Evolutionary conservation across 2,113 vertebrate species (phyloP).

Genomic region (Xenopus borealis): DNA sequence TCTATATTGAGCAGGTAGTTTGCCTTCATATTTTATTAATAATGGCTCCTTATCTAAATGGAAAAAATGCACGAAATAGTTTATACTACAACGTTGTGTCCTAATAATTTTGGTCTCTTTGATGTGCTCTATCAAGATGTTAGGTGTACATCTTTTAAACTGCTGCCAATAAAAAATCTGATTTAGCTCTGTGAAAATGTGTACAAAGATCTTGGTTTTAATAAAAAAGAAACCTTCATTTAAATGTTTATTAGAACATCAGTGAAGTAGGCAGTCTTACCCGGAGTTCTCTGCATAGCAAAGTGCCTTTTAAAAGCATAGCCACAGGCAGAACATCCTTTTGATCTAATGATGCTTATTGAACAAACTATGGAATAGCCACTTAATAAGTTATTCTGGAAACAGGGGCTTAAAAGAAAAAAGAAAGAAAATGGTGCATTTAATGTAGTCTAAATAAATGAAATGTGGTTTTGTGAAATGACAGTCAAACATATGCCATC

Average conservation of each 20-base stretch:
- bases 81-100: no score
- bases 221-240: neutral
- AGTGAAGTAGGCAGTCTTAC: neutral
- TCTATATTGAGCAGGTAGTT: neutral
- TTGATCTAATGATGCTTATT: conserved; percentile 7
- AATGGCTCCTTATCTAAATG: neutral
- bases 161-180: no score
- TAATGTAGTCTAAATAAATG: neutral
- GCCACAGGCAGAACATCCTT: conserved; percentile 1
- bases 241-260: neutral
- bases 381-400: neutral
- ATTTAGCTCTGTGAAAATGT: no score
- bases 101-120: no score
- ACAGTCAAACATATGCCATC: neutral
- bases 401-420: neutral
- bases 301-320: neutral
- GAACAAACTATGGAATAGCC: neutral
- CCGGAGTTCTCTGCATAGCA: neutral
- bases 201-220: neutral
- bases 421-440: neutral
- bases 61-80: no score
- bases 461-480: neutral
- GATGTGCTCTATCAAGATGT: no score
- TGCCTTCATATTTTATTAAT: neutral
- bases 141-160: no score